Evolutionary conservation across 2,797 vertebrate species (phyloP).

Genomic region (Myotis myotis): DNA sequence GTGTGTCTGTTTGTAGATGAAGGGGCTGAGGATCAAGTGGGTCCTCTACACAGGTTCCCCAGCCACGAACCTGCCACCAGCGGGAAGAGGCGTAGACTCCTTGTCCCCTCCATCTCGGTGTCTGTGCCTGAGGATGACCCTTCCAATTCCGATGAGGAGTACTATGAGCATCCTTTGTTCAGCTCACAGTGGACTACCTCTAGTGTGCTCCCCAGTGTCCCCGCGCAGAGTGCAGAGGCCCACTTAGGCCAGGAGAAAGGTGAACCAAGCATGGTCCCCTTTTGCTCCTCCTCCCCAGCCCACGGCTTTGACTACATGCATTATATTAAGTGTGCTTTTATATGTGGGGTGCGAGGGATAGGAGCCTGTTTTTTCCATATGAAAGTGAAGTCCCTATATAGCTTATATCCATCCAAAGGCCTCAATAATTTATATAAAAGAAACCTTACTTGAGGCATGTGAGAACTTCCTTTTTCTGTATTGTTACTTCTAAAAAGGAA

Average conservation of each 20-base stretch:
- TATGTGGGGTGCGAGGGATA: neutral
- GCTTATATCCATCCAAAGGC: neutral
- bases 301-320: constrained; percentile 58
- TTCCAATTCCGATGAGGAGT: constrained; percentile 95
- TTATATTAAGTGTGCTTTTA: constrained; percentile 62
- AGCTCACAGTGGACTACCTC: constrained; percentile 94
- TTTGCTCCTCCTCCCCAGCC: constrained; percentile 80
- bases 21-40: constrained; percentile 96
- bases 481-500: constrained; percentile 4
- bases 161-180: constrained; percentile 97
- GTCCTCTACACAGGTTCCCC: constrained; percentile 90
- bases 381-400: constrained; percentile 79
- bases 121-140: constrained; percentile 96
- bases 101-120: constrained; percentile 96
- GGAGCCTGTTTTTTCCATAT: constrained; percentile 71
- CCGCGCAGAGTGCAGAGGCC: constrained; percentile 86
- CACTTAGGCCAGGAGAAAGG: constrained; percentile 95
- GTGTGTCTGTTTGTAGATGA: constrained; percentile 96
- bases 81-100: constrained; percentile 90
- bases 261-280: constrained; percentile 95
- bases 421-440: neutral
- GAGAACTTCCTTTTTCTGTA: neutral
- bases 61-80: constrained; percentile 85
- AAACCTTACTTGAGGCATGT: neutral
- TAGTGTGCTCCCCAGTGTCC: constrained; percentile 89